phyloP scores from a whole-genome alignment of 2,113 vertebrate species.

The Triplophysa dalaica region DNA sequence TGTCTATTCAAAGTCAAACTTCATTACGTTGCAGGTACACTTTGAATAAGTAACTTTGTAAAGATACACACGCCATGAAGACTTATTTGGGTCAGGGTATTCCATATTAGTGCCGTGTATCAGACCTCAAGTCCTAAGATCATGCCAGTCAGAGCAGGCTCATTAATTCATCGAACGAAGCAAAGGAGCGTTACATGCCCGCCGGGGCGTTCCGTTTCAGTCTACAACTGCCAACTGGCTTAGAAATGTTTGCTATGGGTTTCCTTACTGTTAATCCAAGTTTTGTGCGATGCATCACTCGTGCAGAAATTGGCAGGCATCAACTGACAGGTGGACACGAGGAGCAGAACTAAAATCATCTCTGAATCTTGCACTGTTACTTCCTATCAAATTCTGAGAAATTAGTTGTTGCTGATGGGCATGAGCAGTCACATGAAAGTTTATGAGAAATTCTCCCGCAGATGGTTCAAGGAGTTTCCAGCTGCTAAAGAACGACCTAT shows the following conservation, averaged over 20 bases:
- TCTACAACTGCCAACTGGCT: constrained; percentile 40
- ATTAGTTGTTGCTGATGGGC: constrained; percentile 19
- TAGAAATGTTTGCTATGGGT: constrained; percentile 31
- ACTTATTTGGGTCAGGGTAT: neutral
- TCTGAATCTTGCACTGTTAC: neutral
- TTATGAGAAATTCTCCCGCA: neutral
- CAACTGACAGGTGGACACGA: constrained; percentile 22
- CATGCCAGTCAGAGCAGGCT: constrained; percentile 29
- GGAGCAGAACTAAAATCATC: constrained; percentile 11
- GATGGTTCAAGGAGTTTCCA: neutral
- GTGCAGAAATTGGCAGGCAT: constrained; percentile 25
- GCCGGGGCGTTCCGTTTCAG: constrained; percentile 4
- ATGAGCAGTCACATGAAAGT: constrained; percentile 19
- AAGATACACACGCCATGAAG: neutral
- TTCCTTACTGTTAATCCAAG: constrained; percentile 29
- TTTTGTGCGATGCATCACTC: constrained; percentile 6
- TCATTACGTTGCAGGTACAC: too few species aligned
- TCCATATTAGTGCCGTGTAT: neutral
- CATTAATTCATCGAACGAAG: constrained; percentile 20
- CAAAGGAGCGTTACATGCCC: constrained; percentile 10
- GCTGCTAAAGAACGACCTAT: neutral
- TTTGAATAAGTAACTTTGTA: neutral
- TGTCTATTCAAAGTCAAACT: too few species aligned
- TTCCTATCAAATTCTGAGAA: neutral
- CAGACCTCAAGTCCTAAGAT: constrained; percentile 2